Conservation (phyloP, 2,113 vertebrate genomes). For the Eleginops maclovinus region DNA sequence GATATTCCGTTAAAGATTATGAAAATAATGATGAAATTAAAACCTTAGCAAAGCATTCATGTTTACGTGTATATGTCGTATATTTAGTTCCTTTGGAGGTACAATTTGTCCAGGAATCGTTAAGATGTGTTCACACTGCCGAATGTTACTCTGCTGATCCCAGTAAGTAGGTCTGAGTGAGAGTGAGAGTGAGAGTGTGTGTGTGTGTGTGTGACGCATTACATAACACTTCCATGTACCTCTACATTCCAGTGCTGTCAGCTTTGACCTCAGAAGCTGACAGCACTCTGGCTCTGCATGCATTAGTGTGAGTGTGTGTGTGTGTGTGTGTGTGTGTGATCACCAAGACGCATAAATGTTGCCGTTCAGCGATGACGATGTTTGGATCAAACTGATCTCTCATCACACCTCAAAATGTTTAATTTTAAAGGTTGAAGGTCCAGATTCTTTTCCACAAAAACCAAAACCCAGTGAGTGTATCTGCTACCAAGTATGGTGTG, state of each 20-base stretch:
- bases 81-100: background rate
- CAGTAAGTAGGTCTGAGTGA: background rate
- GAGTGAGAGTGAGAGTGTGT: constrained; percentile 7
- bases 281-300: constrained; percentile 29
- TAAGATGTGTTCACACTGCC: background rate
- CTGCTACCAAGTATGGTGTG: background rate
- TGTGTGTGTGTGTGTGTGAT: constrained; percentile 14
- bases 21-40: no score
- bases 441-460: no score
- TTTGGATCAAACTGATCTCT: no score
- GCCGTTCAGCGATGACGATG: no score
- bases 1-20: no score
- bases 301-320: background rate
- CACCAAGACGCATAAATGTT: no score
- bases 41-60: no score
- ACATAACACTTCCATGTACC: constrained; percentile 34
- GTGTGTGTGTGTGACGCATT: constrained; percentile 31
- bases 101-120: background rate
- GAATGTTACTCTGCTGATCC: background rate
- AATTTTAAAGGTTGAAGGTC: no score
- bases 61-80: no score
- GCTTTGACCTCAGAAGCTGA: constrained; percentile 46
- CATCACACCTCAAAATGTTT: no score
- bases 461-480: constrained; percentile 4
- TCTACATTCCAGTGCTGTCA: constrained; percentile 48